These are phyloP conservation scores for Orthonychiurus folsomi DNA, from an alignment of 2,888 invertebrate genomes.

Conservation along the genomic window DNA sequence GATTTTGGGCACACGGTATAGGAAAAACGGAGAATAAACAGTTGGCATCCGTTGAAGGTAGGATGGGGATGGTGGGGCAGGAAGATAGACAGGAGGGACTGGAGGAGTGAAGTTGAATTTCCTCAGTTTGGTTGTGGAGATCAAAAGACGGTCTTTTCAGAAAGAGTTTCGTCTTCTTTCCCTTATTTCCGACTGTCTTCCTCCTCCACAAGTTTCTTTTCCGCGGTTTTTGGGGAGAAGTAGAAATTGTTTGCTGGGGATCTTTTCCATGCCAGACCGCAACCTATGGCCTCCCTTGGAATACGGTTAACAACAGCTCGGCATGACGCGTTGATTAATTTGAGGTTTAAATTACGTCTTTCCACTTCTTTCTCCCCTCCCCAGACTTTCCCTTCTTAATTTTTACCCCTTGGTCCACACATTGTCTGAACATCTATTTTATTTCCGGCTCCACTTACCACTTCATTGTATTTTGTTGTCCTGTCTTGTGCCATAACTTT, in stretches of 20 bases:
- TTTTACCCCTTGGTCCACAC: background rate
- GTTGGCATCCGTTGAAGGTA: background rate
- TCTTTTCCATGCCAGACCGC: background rate
- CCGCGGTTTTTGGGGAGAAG: background rate
- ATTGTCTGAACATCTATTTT: too few species aligned
- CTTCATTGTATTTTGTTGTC: slow-evolving; percentile 10
- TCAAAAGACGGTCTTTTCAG: background rate
- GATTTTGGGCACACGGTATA: too few species aligned
- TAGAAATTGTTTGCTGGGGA: background rate
- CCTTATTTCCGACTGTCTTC: background rate
- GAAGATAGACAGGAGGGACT: too few species aligned
- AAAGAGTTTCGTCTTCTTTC: background rate
- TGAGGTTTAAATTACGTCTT: slow-evolving; percentile 23
- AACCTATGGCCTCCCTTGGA: background rate
- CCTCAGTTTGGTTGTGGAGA: background rate
- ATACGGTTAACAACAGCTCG: slow-evolving; percentile 24
- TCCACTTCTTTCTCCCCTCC: slow-evolving; percentile 10
- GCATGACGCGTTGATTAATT: slow-evolving; percentile 31
- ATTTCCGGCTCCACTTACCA: too few species aligned
- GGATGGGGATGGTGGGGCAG: too few species aligned
- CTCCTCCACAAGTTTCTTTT: background rate
- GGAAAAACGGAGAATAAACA: background rate
- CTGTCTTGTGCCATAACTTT: slow-evolving; percentile 4
- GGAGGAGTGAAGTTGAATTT: background rate
- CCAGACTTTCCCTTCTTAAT: slow-evolving; percentile 5